Evolutionary conservation across 2,888 invertebrate genomes (phyloP).

Genomic region (Willowsia nigromaculata): DNA sequence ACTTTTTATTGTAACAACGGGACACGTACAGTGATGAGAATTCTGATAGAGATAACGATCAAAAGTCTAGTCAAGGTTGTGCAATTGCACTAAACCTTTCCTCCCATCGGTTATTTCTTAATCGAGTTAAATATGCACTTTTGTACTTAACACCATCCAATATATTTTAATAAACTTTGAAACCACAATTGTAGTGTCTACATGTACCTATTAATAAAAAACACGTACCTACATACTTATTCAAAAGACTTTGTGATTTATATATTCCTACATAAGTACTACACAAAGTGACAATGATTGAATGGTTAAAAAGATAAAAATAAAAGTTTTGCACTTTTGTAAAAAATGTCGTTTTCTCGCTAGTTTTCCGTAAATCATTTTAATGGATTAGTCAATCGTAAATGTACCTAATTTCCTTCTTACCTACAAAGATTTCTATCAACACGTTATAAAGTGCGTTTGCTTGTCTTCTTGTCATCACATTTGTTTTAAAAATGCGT

Average conservation of each 20-base stretch:
- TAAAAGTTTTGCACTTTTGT: background rate
- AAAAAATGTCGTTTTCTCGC: background rate
- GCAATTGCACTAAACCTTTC: conserved; percentile 1
- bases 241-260: background rate
- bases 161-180: too few species aligned
- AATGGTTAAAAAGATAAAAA: background rate
- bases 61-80: background rate
- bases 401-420: background rate
- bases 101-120: too few species aligned
- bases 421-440: background rate
- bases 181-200: too few species aligned
- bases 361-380: background rate
- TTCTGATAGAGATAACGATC: background rate
- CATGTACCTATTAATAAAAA: too few species aligned
- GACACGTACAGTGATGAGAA: background rate
- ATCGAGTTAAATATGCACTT: too few species aligned
- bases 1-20: too few species aligned
- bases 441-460: conserved; percentile 2
- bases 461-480: conserved; percentile 26
- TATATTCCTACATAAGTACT: too few species aligned
- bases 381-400: background rate
- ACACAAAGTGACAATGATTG: too few species aligned
- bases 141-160: too few species aligned
- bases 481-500: background rate
- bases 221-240: too few species aligned